Conservation (phyloP, 2,888 invertebrate species). For the Alcis repandata region DNA sequence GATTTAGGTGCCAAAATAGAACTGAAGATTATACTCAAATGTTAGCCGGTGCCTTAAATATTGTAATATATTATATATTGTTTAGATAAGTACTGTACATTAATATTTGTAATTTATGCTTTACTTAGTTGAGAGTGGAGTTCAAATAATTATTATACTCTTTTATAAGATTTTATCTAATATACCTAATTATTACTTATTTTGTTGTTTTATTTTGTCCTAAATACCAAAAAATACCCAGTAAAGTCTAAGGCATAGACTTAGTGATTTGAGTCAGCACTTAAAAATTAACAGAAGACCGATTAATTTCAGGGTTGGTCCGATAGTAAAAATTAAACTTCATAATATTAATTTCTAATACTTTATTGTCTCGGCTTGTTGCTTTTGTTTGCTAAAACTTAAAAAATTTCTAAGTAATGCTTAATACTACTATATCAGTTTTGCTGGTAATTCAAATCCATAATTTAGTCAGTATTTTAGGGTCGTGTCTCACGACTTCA, state of each 20-base stretch:
- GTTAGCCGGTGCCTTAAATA: constrained; percentile 74
- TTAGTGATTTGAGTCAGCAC: no score
- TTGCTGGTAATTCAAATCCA: constrained; percentile 2
- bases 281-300: no score
- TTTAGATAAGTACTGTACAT: constrained; percentile 72
- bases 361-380: constrained; percentile 61
- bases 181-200: constrained; percentile 56
- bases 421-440: not conserved
- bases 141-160: constrained; percentile 68
- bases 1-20: constrained; percentile 45
- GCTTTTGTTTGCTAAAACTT: constrained; percentile 8
- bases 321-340: not conserved
- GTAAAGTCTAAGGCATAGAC: no score
- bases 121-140: constrained; percentile 62
- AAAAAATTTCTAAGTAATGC: constrained; percentile 5
- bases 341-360: constrained; percentile 39
- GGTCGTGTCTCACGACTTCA: not conserved
- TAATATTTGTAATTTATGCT: constrained; percentile 75
- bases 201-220: constrained; percentile 48
- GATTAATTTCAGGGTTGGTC: not conserved
- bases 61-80: constrained; percentile 47
- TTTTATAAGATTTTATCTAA: constrained; percentile 71
- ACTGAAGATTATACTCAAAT: constrained; percentile 68
- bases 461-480: not conserved
- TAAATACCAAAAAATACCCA: no score